Percentiles rank a stretch among this genome's conserved stretches.
Evolutionary conservation across 35 echinoderm and acorn worm species (phyloP).

Genomic region (Nesometra sesokonis): DNA sequence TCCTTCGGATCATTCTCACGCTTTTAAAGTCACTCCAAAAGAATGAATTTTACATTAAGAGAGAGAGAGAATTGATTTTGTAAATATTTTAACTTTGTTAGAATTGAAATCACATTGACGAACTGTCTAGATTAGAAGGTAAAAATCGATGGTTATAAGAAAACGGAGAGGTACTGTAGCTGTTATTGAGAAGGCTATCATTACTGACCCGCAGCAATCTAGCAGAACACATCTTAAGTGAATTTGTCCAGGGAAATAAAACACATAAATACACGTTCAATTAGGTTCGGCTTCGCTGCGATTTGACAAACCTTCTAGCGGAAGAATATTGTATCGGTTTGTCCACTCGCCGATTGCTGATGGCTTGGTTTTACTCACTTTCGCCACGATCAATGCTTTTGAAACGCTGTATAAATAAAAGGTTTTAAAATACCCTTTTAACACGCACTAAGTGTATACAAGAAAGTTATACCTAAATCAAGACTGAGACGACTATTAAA

Average conservation of each 20-base stretch:
- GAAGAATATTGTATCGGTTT: background rate
- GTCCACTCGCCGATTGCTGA: background rate
- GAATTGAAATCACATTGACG: background rate
- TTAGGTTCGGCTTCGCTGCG: background rate
- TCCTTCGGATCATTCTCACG: too few relatives aligned
- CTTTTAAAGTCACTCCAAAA: too few relatives aligned
- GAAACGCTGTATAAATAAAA: too few relatives aligned
- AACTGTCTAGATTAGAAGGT: background rate
- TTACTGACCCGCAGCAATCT: background rate
- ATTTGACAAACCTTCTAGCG: background rate
- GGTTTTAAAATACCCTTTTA: too few relatives aligned
- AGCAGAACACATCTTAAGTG: background rate
- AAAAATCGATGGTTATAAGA: background rate
- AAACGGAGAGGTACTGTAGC: background rate
- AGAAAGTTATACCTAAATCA: too few relatives aligned
- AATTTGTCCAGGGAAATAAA: background rate
- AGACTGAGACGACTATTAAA: too few relatives aligned
- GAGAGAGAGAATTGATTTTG: conserved; percentile 1
- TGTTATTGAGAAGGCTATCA: background rate
- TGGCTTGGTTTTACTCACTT: background rate
- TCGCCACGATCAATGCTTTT: too few relatives aligned
- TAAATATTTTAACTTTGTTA: background rate
- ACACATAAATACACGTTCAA: background rate
- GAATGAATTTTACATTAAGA: too few relatives aligned
- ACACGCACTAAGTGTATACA: too few relatives aligned